Evolutionary conservation across 2,113 vertebrate genomes (phyloP), one percentile per base, ranked within the genome.

Genomic region (Misgurnus mizolepis): DNA sequence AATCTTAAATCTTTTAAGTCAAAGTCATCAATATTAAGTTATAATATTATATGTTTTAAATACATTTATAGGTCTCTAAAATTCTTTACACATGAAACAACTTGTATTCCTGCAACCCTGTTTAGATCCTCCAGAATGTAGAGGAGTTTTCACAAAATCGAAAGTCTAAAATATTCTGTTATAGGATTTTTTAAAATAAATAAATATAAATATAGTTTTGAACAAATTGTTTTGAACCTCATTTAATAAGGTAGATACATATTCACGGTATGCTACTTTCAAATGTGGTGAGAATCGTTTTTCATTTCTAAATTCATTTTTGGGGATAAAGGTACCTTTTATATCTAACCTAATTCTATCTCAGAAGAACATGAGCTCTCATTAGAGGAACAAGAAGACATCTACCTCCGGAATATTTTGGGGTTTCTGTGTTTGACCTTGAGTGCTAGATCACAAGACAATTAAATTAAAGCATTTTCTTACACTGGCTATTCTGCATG

Each of bases 291-390:
- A 34, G 27, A 34, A 34, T 34, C 27, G 27, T 47, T 14, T 47
- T 40, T 22, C 18, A 53, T 55, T 45, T 74, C 4, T 62, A 17
- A 49, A 5, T 62, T 74, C 45, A 47, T 11, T 60, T 61, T 60
- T 74, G 14, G 5, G 11, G 14, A 49, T 47, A 62, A n/a, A 62
- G 43, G 58, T 62, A 4, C 18, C 72, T 34, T 34, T 34, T 47
- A 18, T 64, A 43, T 75, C 43, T 75, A 75, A 50, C 72, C 72
- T 75, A 40, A 75, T 75, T 75, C 72, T 75, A 62, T 64, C 72
- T 75, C 12, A 64, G 22, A 75, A 75, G 72, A 75, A 75, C 72
- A 75, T 49, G 72, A 75, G 72, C 47, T 64, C 72, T 75, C 72
- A 75, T 75, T 75, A 75, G 72, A 64, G 22, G 58, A 73, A 62